Evolutionary conservation across 2,888 invertebrate genomes (phyloP).

Genomic region (Drosophila greeni): DNA sequence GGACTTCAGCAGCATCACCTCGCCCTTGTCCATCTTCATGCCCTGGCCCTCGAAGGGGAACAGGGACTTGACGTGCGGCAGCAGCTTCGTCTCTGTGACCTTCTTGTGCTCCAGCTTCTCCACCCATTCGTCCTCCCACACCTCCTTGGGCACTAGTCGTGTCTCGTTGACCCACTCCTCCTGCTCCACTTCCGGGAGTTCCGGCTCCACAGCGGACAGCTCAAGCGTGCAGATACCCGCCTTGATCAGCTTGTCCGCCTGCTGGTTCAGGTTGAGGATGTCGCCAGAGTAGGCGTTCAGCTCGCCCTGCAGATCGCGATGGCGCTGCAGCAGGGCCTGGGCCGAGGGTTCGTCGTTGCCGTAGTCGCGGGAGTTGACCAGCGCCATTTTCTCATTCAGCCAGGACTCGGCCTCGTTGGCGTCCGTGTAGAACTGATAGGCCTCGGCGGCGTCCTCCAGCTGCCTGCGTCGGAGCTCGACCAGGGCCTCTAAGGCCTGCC

Average conservation of each 20-base stretch:
- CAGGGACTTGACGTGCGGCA: constrained; percentile 91
- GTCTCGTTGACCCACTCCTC: constrained; percentile 90
- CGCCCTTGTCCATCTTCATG: constrained; percentile 93
- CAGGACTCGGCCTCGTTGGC: constrained; percentile 98
- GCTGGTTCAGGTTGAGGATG: constrained; percentile 87
- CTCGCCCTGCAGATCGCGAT: constrained; percentile 92
- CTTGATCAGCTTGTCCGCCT: constrained; percentile 87
- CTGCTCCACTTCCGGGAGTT: constrained; percentile 82
- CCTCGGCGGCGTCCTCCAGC: constrained; percentile 92
- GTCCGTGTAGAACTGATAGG: constrained; percentile 97
- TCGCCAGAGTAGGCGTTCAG: constrained; percentile 92
- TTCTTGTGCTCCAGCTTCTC: constrained; percentile 91
- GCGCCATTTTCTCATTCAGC: constrained; percentile 96
- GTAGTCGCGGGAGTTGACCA: constrained; percentile 93
- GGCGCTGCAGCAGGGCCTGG: constrained; percentile 91
- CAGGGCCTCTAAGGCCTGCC: constrained; percentile 92
- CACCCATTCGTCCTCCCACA: constrained; percentile 94
- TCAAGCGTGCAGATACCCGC: constrained; percentile 84
- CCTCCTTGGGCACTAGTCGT: constrained; percentile 91
- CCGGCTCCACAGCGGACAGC: constrained; percentile 81
- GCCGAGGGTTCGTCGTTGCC: constrained; percentile 96
- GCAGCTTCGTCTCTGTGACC: constrained; percentile 90
- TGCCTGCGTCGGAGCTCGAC: constrained; percentile 87
- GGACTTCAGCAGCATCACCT: constrained; percentile 92
- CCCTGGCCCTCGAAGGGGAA: constrained; percentile 96